phyloP scores from a whole-genome alignment of 2,797 vertebrate species.

The Dendrocincla tyrannina region DNA sequence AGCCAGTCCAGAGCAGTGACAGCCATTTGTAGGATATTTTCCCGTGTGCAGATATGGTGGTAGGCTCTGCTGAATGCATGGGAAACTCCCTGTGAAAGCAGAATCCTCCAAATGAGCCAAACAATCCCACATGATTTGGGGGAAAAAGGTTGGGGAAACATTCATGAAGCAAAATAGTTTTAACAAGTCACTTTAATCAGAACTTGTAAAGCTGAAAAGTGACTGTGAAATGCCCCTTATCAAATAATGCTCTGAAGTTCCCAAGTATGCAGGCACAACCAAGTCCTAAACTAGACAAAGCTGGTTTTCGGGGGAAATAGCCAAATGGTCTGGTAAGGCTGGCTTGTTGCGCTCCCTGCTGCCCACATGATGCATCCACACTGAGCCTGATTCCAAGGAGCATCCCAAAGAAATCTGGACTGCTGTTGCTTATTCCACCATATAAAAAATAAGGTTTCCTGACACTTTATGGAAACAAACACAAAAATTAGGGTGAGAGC shows the following conservation, averaged over 20 bases:
- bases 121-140: background rate
- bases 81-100: slow-evolving; percentile 73
- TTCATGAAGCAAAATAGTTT: background rate
- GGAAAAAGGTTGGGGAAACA: background rate
- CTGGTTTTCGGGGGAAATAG: background rate
- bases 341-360: slow-evolving; percentile 56
- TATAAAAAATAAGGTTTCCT: background rate
- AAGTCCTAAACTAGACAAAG: background rate
- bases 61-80: slow-evolving; percentile 76
- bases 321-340: background rate
- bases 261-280: background rate
- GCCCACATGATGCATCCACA: background rate
- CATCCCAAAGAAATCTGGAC: background rate
- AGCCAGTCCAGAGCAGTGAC: slow-evolving; percentile 75
- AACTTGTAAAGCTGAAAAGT: background rate
- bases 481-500: background rate
- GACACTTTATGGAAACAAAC: background rate
- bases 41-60: slow-evolving; percentile 64
- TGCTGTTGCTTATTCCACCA: background rate
- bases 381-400: background rate
- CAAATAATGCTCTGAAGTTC: background rate
- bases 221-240: background rate
- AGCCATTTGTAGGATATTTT: slow-evolving; percentile 68
- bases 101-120: background rate
- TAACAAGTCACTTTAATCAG: background rate